Conservation (phyloP, 37 sponge, comb jelly and placozoan species). For the Ephydatia muelleri region DNA sequence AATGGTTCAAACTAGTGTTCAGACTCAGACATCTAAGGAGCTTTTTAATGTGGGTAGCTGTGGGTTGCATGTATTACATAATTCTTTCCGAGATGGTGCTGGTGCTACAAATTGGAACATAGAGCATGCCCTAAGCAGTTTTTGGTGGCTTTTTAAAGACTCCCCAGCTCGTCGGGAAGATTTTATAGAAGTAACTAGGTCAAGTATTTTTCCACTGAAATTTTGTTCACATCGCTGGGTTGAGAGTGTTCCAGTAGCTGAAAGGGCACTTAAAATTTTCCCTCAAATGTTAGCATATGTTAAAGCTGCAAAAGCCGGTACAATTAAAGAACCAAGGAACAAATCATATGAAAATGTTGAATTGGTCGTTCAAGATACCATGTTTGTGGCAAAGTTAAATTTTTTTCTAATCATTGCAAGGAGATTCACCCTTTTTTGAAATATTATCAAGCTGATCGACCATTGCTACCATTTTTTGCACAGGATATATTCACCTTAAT, state of each 20-base stretch:
- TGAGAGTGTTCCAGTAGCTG: background rate
- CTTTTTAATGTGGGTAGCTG: background rate
- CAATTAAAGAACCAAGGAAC: background rate
- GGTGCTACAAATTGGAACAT: background rate
- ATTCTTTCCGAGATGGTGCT: constrained; percentile 1
- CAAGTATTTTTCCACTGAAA: constrained; percentile 1
- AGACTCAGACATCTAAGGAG: background rate
- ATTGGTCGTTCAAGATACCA: background rate
- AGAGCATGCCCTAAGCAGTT: background rate
- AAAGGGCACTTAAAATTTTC: background rate
- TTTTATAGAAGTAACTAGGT: background rate
- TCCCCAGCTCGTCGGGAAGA: background rate
- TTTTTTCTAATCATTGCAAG: constrained; percentile 1
- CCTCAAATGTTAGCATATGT: background rate
- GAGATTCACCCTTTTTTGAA: background rate
- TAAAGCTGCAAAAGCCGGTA: background rate
- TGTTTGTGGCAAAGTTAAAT: background rate
- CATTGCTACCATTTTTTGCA: background rate
- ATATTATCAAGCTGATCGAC: constrained; percentile 1
- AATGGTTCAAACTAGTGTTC: background rate
- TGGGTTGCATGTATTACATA: constrained; percentile 1
- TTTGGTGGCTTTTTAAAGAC: background rate
- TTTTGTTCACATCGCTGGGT: background rate
- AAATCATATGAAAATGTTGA: background rate
- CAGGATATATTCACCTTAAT: constrained; percentile 1